Evolutionary conservation across 1,140 invertebrate species (phyloP).

Genomic region (Helicoverpa armigera): DNA sequence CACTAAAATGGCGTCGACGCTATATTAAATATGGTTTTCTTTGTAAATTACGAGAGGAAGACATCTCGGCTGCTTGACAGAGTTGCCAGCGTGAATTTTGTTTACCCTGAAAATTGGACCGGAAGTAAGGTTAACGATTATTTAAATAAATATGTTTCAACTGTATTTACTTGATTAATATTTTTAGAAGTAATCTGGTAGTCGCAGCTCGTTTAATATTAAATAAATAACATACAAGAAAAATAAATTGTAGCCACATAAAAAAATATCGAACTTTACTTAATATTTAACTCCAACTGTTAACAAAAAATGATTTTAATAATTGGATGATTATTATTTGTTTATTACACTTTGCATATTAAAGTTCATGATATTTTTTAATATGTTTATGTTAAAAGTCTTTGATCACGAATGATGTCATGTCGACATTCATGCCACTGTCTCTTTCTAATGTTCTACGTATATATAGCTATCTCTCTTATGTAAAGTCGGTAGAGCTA

Average conservation of each 20-base stretch:
- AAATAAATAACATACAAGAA: too few species aligned
- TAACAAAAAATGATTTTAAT: not conserved
- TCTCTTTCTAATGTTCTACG: not conserved
- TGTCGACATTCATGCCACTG: not conserved
- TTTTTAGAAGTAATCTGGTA: too few species aligned
- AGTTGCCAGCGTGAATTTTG: conserved; percentile 28
- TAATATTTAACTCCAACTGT: too few species aligned
- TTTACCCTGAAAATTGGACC: conserved; percentile 2
- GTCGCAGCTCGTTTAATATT: too few species aligned
- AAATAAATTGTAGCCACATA: too few species aligned
- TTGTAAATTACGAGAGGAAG: conserved; percentile 37
- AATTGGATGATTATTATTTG: not conserved
- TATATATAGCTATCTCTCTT: not conserved
- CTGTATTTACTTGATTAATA: too few species aligned
- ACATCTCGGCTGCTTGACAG: conserved; percentile 22
- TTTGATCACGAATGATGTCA: not conserved
- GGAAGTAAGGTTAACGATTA: not conserved
- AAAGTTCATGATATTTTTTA: not conserved
- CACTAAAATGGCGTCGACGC: conserved; percentile 17
- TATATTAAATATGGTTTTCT: conserved; percentile 33
- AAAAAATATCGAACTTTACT: too few species aligned
- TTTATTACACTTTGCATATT: too few species aligned
- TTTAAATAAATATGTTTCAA: not conserved
- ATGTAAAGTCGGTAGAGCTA: conserved; percentile 29
- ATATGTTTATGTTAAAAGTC: not conserved